Conservation (phyloP, 2,888 invertebrate genomes). For the Scaptomyza tumidula region DNA sequence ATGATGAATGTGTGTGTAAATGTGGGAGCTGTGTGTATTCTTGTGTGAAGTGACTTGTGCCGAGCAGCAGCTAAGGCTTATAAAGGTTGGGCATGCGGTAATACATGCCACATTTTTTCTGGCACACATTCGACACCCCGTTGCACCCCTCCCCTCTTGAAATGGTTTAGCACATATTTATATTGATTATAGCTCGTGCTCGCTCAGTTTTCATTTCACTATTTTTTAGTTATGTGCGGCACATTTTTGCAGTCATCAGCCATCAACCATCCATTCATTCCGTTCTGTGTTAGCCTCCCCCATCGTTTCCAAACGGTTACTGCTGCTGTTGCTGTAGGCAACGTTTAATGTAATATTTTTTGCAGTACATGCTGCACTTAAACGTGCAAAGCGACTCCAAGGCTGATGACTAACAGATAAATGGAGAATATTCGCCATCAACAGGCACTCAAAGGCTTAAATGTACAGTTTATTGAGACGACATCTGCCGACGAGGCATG, state of each 20-base stretch:
- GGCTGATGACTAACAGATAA: slow-evolving; percentile 39
- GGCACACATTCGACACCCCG: not conserved
- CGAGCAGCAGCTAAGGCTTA: slow-evolving; percentile 19
- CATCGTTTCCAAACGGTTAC: not conserved
- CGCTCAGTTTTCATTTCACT: slow-evolving; percentile 60
- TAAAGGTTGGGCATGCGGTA: slow-evolving; percentile 15
- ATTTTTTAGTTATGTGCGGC: slow-evolving; percentile 44
- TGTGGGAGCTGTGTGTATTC: slow-evolving; percentile 9
- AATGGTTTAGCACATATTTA: not conserved
- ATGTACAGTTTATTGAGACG: slow-evolving; percentile 40
- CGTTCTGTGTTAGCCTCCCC: slow-evolving; percentile 13
- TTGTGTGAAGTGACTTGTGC: slow-evolving; percentile 27
- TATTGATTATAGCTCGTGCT: slow-evolving; percentile 70
- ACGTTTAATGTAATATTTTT: slow-evolving; percentile 55
- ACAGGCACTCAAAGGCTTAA: slow-evolving; percentile 62
- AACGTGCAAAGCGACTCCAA: slow-evolving; percentile 44
- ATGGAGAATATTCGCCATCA: slow-evolving; percentile 42
- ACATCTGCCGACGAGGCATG: slow-evolving; percentile 19
- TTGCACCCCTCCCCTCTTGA: not conserved
- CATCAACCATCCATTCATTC: slow-evolving; percentile 28
- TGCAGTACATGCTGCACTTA: slow-evolving; percentile 37
- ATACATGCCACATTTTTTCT: slow-evolving; percentile 32
- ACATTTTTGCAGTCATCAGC: slow-evolving; percentile 59
- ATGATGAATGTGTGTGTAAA: not conserved
- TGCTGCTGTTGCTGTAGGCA: not conserved